These are phyloP conservation scores for Anableps anableps DNA, from an alignment of 2,797 vertebrate species.

Conservation along the genomic window DNA sequence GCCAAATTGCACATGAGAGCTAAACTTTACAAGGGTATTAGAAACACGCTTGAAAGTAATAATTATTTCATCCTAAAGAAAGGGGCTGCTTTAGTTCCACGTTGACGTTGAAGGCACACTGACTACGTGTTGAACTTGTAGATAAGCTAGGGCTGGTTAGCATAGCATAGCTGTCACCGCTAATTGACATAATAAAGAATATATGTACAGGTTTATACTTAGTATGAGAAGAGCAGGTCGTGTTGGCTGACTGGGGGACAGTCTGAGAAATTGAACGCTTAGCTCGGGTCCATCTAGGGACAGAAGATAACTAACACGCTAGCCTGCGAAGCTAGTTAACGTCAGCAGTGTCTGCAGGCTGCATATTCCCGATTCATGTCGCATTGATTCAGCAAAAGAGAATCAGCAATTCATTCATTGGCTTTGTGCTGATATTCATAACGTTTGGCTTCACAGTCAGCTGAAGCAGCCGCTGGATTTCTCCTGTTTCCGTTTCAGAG, in stretches of 20 bases:
- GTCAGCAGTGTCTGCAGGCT: slow-evolving; percentile 58
- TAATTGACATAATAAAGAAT: background rate
- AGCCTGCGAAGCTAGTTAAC: slow-evolving; percentile 50
- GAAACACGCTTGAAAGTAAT: background rate
- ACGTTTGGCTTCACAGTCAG: background rate
- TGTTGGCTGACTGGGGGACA: background rate
- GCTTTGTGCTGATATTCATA: fast-evolving
- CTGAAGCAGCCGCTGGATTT: background rate
- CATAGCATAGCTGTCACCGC: background rate
- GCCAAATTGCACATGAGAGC: background rate
- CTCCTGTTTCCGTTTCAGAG: slow-evolving; percentile 18
- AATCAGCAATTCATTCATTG: background rate
- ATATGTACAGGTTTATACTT: background rate
- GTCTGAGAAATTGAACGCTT: slow-evolving; percentile 52
- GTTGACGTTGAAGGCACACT: background rate
- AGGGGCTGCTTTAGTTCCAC: background rate
- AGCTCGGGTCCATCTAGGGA: slow-evolving; percentile 40
- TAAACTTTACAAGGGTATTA: background rate
- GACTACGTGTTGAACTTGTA: background rate
- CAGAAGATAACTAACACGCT: slow-evolving; percentile 35
- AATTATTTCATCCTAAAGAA: background rate
- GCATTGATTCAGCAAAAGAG: background rate
- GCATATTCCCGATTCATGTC: background rate
- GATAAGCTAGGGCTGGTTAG: background rate
- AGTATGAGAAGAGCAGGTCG: background rate